Percentiles rank a stretch among this genome's conserved stretches.
Conservation (phyloP, 2,113 vertebrate species). For the Thamnophis sirtalis region DNA sequence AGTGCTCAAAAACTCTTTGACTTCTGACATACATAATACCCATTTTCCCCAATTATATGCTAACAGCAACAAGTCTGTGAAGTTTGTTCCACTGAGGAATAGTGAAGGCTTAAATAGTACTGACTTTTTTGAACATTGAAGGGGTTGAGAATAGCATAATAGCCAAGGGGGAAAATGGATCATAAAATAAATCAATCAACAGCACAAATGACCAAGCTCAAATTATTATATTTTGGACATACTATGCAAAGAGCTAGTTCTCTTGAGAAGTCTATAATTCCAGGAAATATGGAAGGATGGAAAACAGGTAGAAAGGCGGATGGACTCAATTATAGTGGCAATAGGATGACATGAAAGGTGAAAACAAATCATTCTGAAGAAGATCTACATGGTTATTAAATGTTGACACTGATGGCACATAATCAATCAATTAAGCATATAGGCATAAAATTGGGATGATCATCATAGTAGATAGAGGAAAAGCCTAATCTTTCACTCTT, state of each 20-base stretch:
- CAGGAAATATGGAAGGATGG: background rate
- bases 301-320: background rate
- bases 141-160: background rate
- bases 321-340: background rate
- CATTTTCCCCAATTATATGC: background rate
- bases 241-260: background rate
- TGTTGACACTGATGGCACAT: background rate
- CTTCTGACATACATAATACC: background rate
- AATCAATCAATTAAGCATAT: background rate
- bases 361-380: background rate
- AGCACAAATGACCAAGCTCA: background rate
- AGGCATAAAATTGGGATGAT: background rate
- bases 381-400: background rate
- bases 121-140: background rate
- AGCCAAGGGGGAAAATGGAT: background rate
- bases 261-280: background rate
- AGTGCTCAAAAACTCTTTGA: background rate
- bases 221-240: background rate
- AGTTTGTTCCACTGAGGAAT: background rate
- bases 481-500: background rate
- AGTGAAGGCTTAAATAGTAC: background rate
- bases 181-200: background rate
- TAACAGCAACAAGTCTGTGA: background rate
- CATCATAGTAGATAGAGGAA: background rate
- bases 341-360: background rate